phyloP scores from a whole-genome alignment of 2,888 invertebrate genomes.

The Harmothoe impar region DNA sequence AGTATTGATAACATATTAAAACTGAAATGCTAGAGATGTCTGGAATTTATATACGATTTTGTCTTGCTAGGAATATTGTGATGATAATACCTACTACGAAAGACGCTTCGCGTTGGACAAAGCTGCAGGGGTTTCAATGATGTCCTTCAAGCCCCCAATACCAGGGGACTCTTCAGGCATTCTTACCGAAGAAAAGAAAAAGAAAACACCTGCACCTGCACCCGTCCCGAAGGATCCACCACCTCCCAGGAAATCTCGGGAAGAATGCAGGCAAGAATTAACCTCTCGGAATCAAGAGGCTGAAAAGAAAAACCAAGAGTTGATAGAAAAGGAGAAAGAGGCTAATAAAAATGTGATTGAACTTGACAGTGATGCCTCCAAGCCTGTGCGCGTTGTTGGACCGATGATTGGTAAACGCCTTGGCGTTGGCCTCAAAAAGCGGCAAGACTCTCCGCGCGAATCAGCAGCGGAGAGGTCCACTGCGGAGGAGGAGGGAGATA shows the following conservation, averaged over 20 bases:
- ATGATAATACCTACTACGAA: constrained; percentile 78
- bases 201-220: background rate
- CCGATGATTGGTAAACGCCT: background rate
- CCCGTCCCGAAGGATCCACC: background rate
- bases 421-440: background rate
- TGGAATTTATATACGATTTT: no score
- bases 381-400: background rate
- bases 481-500: background rate
- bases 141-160: background rate
- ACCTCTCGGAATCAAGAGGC: constrained; percentile 11
- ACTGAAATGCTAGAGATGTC: no score
- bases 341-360: constrained; percentile 5
- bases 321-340: constrained; percentile 21
- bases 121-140: constrained; percentile 73
- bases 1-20: no score
- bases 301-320: constrained; percentile 30
- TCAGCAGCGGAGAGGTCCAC: background rate
- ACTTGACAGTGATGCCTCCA: background rate
- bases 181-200: background rate
- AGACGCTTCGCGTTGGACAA: constrained; percentile 76
- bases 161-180: background rate
- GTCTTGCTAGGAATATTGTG: constrained; percentile 73
- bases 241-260: background rate
- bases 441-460: background rate
- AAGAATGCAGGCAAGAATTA: background rate